Conservation (phyloP, 2,888 invertebrate genomes). For the Dryocosmus kuriphilus region DNA sequence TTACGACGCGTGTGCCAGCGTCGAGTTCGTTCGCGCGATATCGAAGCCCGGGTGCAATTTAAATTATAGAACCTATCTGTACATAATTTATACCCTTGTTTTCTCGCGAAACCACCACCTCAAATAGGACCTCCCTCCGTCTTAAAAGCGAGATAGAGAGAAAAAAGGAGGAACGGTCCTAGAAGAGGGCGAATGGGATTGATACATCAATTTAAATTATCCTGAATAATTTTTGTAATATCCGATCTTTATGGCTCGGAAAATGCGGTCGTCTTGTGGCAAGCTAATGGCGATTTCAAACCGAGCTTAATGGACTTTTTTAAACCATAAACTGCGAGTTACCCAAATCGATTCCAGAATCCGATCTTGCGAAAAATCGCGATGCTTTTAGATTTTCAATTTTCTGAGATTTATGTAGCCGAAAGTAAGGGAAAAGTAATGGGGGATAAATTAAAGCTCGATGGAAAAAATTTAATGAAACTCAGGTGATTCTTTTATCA, state of each 20-base stretch:
- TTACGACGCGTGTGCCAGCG: conserved; percentile 67
- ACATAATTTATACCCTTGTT: conserved; percentile 76
- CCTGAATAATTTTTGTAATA: conserved; percentile 75
- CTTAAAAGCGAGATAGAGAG: conserved; percentile 47
- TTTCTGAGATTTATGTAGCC: conserved; percentile 8
- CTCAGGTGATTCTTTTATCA: too few relatives aligned
- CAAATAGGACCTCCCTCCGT: conserved; percentile 53
- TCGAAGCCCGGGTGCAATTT: conserved; percentile 69
- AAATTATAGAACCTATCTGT: conserved; percentile 74
- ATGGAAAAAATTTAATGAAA: not conserved
- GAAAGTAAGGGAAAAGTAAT: conserved; percentile 5
- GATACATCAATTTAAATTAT: conserved; percentile 76
- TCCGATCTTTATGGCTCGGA: conserved; percentile 75
- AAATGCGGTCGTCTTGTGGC: conserved; percentile 68
- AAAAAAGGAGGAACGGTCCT: conserved; percentile 34
- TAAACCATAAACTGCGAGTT: conserved; percentile 58
- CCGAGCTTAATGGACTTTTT: conserved; percentile 68
- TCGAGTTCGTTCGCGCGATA: conserved; percentile 58
- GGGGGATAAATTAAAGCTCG: not conserved
- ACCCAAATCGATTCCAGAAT: conserved; percentile 44
- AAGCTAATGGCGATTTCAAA: conserved; percentile 68
- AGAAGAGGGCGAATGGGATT: conserved; percentile 55
- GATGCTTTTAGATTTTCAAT: conserved; percentile 16
- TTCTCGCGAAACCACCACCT: conserved; percentile 62
- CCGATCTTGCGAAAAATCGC: conserved; percentile 20